These are phyloP conservation scores for Megathymus violae DNA, from an alignment of 1,140 invertebrate species.

Conservation along the genomic window DNA sequence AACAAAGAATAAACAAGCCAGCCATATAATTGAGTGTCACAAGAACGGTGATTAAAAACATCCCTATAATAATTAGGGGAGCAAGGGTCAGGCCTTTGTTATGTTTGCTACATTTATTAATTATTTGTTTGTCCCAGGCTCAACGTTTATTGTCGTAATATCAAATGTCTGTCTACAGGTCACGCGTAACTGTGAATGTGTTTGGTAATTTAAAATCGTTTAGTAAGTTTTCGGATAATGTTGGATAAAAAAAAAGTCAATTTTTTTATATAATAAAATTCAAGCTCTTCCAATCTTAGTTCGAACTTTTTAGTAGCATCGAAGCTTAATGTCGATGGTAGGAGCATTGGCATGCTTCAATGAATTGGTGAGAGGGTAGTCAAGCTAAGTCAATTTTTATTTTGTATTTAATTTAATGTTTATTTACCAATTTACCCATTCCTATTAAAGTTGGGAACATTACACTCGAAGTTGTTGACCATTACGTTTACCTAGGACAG, in stretches of 20 bases:
- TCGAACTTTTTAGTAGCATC: no score
- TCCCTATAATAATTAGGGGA: slow-evolving; percentile 17
- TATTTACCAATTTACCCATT: no score
- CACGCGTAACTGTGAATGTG: not conserved
- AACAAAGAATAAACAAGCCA: slow-evolving; percentile 6
- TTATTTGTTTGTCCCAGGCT: not conserved
- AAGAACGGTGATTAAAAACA: slow-evolving; percentile 15
- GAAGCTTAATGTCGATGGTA: no score
- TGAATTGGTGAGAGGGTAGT: no score
- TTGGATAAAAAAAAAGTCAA: not conserved
- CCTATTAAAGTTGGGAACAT: no score
- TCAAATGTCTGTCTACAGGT: not conserved
- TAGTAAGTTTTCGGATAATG: not conserved
- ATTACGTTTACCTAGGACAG: no score
- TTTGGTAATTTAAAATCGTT: not conserved
- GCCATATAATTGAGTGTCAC: slow-evolving; percentile 26
- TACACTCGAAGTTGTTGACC: no score
- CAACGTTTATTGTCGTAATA: not conserved
- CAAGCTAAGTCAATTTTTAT: no score
- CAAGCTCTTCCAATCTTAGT: no score
- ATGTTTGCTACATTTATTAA: slow-evolving; percentile 24
- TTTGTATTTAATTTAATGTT: no score
- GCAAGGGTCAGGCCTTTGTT: slow-evolving; percentile 9
- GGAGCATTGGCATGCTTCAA: no score
- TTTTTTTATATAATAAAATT: no score